Evolutionary conservation across 2,888 invertebrate genomes (phyloP).

Genomic region (Eristalis arbustorum): DNA sequence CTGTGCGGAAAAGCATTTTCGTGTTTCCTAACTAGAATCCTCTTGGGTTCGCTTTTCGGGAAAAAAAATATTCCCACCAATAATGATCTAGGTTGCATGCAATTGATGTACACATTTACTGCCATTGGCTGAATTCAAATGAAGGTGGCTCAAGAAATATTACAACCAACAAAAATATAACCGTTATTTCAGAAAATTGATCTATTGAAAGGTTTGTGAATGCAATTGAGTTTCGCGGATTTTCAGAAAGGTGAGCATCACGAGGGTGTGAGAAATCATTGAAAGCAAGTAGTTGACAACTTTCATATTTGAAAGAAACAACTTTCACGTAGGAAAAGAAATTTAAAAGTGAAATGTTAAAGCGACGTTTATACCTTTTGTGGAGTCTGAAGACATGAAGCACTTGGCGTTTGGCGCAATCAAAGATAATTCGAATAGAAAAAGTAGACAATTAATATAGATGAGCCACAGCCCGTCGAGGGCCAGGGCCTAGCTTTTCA

Average conservation of each 20-base stretch:
- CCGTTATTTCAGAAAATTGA: background rate
- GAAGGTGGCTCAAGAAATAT: conserved; percentile 17
- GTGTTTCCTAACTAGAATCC: conserved; percentile 34
- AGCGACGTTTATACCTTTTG: too few relatives aligned
- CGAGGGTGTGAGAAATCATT: background rate
- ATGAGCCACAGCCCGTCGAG: too few relatives aligned
- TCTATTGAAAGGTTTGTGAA: background rate
- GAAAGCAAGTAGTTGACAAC: background rate
- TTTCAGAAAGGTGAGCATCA: background rate
- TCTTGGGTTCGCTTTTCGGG: conserved; percentile 34
- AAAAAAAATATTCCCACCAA: conserved; percentile 27
- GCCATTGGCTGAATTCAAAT: background rate
- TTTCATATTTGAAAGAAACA: background rate
- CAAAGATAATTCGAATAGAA: background rate
- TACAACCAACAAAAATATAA: conserved; percentile 12
- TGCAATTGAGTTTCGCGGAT: background rate
- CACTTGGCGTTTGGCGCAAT: too few relatives aligned
- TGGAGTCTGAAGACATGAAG: too few relatives aligned
- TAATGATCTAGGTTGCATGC: conserved; percentile 14
- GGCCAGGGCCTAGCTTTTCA: too few relatives aligned
- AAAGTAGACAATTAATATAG: background rate
- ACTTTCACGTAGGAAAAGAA: background rate
- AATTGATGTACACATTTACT: background rate
- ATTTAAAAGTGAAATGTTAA: background rate
- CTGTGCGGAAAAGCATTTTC: conserved; percentile 56